phyloP scores from a whole-genome alignment of 2,888 invertebrate species.

The Ashinkailepas kermadecensis region DNA sequence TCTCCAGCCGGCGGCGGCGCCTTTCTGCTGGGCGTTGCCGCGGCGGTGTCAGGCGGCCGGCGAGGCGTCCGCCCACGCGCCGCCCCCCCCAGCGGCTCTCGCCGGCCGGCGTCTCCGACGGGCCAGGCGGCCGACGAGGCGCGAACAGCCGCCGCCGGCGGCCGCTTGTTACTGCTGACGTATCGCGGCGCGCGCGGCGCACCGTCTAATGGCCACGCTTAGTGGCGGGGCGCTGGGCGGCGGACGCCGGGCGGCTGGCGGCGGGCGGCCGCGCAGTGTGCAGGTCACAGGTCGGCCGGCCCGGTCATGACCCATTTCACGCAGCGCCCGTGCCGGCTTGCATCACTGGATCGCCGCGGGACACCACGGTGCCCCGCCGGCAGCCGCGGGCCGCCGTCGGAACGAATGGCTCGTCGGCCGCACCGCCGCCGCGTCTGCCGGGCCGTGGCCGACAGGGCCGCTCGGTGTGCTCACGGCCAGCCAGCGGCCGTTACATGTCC shows the following conservation, averaged over 20 bases:
- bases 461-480: too few species aligned
- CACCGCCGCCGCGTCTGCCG: too few species aligned
- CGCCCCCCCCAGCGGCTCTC: neutral
- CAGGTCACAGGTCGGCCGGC: constrained; percentile 10
- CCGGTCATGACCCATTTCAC: constrained; percentile 22
- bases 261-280: neutral
- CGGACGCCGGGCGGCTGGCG: neutral
- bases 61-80: too few species aligned
- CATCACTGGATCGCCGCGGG: neutral
- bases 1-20: too few species aligned
- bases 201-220: neutral
- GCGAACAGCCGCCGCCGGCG: neutral
- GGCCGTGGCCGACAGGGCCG: too few species aligned
- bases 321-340: constrained; percentile 2
- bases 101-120: neutral
- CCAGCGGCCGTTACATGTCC: too few species aligned
- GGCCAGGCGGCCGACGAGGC: neutral
- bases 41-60: too few species aligned
- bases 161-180: neutral
- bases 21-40: too few species aligned
- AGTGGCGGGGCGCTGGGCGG: neutral
- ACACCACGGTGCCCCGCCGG: neutral
- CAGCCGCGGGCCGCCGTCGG: neutral
- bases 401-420: neutral
- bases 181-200: neutral